Evolutionary conservation across 2,888 invertebrate species (phyloP).

Genomic region (Meandrusa payeni): DNA sequence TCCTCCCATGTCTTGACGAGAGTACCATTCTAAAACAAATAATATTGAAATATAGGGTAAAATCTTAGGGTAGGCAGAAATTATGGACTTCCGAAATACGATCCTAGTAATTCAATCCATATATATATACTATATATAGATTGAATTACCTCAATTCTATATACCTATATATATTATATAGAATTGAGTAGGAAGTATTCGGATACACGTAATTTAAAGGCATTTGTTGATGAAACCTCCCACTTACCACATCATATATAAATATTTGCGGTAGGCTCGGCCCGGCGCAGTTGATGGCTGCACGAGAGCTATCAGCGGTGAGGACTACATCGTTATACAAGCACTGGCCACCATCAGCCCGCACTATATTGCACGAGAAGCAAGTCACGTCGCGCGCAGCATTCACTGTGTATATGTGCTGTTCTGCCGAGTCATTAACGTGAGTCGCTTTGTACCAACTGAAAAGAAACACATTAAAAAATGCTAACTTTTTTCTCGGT

Average conservation of each 20-base stretch:
- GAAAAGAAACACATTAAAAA: slow-evolving; percentile 27
- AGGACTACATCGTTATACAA: slow-evolving; percentile 86
- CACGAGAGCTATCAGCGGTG: slow-evolving; percentile 84
- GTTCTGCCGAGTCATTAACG: slow-evolving; percentile 86
- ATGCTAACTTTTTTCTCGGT: too few relatives aligned
- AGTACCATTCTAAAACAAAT: slow-evolving; percentile 52
- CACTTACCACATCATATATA: slow-evolving; percentile 80
- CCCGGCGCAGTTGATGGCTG: slow-evolving; percentile 90
- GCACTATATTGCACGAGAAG: slow-evolving; percentile 86
- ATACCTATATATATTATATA: too few relatives aligned
- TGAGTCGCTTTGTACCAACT: slow-evolving; percentile 94
- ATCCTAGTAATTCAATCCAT: too few relatives aligned
- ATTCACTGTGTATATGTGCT: slow-evolving; percentile 90
- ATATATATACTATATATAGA: too few relatives aligned
- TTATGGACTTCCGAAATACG: too few relatives aligned
- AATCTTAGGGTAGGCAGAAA: too few relatives aligned
- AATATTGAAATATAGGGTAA: too few relatives aligned
- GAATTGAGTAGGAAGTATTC: too few relatives aligned
- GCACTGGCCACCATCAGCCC: slow-evolving; percentile 78
- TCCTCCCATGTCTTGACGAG: slow-evolving; percentile 82
- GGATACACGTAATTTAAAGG: too few relatives aligned
- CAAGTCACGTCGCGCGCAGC: slow-evolving; percentile 81
- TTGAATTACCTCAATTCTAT: too few relatives aligned
- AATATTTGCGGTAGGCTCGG: slow-evolving; percentile 89
- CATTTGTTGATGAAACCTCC: too few relatives aligned